These are phyloP conservation scores for Temnothorax nylanderi DNA, from an alignment of 1,140 invertebrate species.

Conservation along the genomic window DNA sequence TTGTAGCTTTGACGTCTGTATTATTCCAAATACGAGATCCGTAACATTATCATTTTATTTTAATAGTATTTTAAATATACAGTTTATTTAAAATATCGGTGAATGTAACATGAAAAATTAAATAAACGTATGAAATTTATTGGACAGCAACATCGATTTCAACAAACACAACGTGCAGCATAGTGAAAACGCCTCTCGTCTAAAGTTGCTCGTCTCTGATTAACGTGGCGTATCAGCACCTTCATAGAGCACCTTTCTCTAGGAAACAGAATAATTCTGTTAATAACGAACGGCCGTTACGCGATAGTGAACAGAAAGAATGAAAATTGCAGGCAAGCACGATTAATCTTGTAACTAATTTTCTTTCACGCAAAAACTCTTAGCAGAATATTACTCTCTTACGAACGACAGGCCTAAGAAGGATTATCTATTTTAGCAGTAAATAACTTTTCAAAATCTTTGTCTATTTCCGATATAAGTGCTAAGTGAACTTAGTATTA, in stretches of 20 bases:
- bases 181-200: slow-evolving; percentile 57
- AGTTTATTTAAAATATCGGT: background rate
- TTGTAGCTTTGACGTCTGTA: background rate
- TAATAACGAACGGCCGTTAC: background rate
- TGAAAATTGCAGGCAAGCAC: background rate
- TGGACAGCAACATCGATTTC: background rate
- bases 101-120: background rate
- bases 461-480: background rate
- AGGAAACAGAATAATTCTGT: background rate
- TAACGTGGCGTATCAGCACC: background rate
- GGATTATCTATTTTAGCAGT: background rate
- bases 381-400: background rate
- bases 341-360: background rate
- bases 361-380: background rate
- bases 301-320: background rate
- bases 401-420: background rate
- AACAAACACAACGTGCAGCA: background rate
- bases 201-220: slow-evolving; percentile 17
- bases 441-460: background rate
- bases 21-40: background rate
- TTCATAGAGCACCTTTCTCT: background rate
- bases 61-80: slow-evolving; percentile 9
- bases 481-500: background rate
- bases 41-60: background rate
- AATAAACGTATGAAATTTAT: background rate